phyloP scores from a whole-genome alignment of 2,113 vertebrate genomes.

The Eulemur macaco region DNA sequence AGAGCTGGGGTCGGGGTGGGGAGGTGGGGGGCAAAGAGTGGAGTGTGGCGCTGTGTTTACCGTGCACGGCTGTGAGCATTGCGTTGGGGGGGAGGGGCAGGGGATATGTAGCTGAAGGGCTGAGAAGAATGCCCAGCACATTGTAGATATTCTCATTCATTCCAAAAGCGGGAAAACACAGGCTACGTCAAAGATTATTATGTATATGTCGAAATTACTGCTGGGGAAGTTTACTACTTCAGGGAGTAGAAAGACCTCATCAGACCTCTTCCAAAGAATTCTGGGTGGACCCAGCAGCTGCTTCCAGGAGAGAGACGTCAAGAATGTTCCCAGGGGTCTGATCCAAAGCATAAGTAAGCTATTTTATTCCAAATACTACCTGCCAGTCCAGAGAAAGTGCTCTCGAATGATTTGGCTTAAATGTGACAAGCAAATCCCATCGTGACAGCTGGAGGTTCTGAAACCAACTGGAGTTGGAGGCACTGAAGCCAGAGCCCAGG shows the following conservation, averaged over 20 bases:
- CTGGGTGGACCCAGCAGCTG: not conserved
- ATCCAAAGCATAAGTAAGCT: not conserved
- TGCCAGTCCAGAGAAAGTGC: not conserved
- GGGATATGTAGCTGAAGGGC: too few relatives aligned
- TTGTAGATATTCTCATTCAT: not conserved
- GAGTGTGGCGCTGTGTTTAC: accelerated
- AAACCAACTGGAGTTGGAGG: not conserved
- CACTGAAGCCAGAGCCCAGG: not conserved
- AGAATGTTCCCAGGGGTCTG: not conserved
- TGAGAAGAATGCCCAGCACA: not conserved
- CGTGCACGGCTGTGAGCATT: not conserved
- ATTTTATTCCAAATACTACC: not conserved
- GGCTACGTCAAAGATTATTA: not conserved
- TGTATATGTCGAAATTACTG: not conserved
- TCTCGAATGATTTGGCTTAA: not conserved
- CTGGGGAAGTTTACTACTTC: not conserved
- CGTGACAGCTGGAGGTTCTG: not conserved
- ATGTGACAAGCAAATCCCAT: not conserved
- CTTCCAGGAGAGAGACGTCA: not conserved
- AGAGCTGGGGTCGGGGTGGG: not conserved
- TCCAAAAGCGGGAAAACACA: not conserved
- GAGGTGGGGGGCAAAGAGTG: not conserved
- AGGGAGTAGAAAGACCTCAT: not conserved
- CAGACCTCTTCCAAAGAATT: not conserved
- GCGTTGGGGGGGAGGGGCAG: not conserved